Percentiles rank a stretch among this genome's conserved stretches.
Conservation (phyloP, 1,140 invertebrate species). For the Samia ricini region DNA sequence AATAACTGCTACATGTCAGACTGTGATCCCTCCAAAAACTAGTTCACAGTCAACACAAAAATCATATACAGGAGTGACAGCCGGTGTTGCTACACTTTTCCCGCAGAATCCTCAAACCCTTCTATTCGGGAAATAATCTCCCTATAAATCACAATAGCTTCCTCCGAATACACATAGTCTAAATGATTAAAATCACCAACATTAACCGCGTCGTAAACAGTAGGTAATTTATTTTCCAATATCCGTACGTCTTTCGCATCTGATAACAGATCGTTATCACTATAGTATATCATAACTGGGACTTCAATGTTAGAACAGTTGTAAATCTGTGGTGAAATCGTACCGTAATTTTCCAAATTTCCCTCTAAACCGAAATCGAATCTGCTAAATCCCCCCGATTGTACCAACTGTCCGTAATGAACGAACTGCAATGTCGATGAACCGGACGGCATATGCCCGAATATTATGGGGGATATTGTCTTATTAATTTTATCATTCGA, state of each 20-base stretch:
- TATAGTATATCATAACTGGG: constrained; percentile 83
- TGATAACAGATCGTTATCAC: constrained; percentile 81
- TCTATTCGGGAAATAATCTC: constrained; percentile 64
- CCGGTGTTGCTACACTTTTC: too few relatives aligned
- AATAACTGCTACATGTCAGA: too few relatives aligned
- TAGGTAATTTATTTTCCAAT: constrained; percentile 70
- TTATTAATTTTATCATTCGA: constrained; percentile 74
- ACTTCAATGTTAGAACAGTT: constrained; percentile 79
- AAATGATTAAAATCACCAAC: constrained; percentile 83
- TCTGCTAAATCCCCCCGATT: constrained; percentile 66
- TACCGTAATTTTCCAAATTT: constrained; percentile 72
- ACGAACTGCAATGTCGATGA: constrained; percentile 88
- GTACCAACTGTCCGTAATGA: constrained; percentile 82
- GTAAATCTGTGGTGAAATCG: constrained; percentile 80
- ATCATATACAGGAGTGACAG: too few relatives aligned
- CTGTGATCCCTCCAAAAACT: too few relatives aligned
- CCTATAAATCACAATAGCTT: constrained; percentile 78
- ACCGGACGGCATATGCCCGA: constrained; percentile 87
- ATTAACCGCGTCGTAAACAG: constrained; percentile 62
- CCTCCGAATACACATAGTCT: constrained; percentile 82
- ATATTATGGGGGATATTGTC: constrained; percentile 82
- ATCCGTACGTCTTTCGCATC: constrained; percentile 79
- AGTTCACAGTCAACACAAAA: too few relatives aligned
- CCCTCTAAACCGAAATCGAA: constrained; percentile 70
- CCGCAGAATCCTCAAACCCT: constrained; percentile 29